A percentile compares a stretch with the other conserved stretches of the same genome.
phyloP scores from a whole-genome alignment of 2,797 vertebrate genomes.

The Protosalanx chinensis region DNA sequence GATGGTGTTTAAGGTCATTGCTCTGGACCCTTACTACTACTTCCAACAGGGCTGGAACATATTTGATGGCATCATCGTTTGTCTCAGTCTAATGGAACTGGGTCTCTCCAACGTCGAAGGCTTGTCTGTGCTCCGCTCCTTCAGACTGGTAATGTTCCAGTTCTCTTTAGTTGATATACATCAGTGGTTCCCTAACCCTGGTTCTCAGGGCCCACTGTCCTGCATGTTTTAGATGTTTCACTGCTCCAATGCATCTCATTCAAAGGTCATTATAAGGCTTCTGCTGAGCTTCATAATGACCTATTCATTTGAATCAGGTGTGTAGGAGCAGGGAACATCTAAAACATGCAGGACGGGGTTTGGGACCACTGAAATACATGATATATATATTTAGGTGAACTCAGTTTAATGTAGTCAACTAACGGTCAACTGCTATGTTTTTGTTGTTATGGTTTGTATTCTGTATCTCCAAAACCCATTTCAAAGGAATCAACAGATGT shows the following conservation, averaged over 20 bases:
- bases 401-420: neutral
- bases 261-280: no score
- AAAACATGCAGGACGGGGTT: no score
- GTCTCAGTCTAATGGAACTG: slow-evolving; percentile 95
- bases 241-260: no score
- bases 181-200: no score
- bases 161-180: neutral
- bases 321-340: no score
- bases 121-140: slow-evolving; percentile 92
- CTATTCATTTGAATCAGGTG: no score
- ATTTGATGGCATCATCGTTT: slow-evolving; percentile 95
- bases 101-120: slow-evolving; percentile 93
- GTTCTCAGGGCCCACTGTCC: no score
- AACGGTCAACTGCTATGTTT: neutral
- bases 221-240: no score
- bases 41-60: slow-evolving; percentile 99
- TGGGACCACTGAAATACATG: no score
- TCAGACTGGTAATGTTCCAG: slow-evolving; percentile 85
- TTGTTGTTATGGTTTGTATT: neutral
- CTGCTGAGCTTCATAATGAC: no score
- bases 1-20: slow-evolving; percentile 95
- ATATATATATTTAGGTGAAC: neutral
- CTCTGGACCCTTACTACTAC: slow-evolving; percentile 95
- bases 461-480: no score
- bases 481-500: neutral